Evolutionary conservation across 2,797 vertebrate species (phyloP), one percentile per base, ranked within the genome.

Genomic region (Bucorvus abyssinicus): DNA sequence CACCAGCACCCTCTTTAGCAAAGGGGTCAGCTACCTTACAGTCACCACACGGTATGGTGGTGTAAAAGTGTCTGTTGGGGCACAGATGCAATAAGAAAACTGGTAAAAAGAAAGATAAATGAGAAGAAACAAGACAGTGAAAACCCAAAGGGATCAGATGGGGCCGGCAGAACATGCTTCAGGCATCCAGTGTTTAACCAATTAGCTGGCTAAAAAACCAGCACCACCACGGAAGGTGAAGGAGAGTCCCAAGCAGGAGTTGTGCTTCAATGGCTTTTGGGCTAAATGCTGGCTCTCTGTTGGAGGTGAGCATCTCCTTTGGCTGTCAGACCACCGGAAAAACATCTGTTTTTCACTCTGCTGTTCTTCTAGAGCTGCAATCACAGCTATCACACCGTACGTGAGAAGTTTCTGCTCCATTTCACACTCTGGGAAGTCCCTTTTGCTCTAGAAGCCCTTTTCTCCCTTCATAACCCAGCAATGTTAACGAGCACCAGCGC

Each of bases 41-140:
- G 15, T 34, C 71, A 69, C 36, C 69, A 13, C 0, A 0, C 4
- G 3, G 26, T 15, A 8, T 0, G 0, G 23, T 3, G 18, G 22
- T 36, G 44, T 5, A 47, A 89, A 77, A 70, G 6, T 36, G 26
- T 26, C 26, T 19, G 0, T 0, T 47, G 24, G 23, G 57, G 30
- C 32, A 42, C 14, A 32, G 63, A n/a, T 2, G 6, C 5, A 24
- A 9, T 20, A 36, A 27, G 19, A 52, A 63, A 50, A 69, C 3
- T 10, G 9, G 9, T 9, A 57, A 70, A 89, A 85, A 26, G 23
- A 34, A n/a, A 73, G 34, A 12, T 45, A 56, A 47, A 56, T 68
- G 22, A 57, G 40, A 79, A 91, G 45, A 27, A 5, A 45, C 36
- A 78, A 34, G 17, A 21, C 2, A 2, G 22, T 42, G 52, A 73